phyloP scores from a whole-genome alignment of 2,113 vertebrate genomes.

The Synodontis membranacea region DNA sequence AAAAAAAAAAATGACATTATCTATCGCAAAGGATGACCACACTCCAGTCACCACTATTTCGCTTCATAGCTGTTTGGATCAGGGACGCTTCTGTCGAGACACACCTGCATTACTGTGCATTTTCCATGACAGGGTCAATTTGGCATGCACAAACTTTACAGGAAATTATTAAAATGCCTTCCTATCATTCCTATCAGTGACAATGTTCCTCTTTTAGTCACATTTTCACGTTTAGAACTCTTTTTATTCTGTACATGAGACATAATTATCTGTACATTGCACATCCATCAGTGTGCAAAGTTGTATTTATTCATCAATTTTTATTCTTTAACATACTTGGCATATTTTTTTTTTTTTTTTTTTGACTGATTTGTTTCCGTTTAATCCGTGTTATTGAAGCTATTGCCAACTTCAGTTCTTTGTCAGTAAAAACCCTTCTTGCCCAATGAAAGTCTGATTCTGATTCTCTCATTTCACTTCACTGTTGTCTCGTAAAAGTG shows the following conservation, averaged over 20 bases:
- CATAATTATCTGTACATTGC: background rate
- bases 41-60: background rate
- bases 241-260: background rate
- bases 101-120: background rate
- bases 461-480: background rate
- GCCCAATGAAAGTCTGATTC: background rate
- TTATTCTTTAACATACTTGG: background rate
- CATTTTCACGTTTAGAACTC: background rate
- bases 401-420: background rate
- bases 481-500: background rate
- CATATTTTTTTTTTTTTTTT: background rate
- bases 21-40: background rate
- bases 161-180: background rate
- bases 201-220: background rate
- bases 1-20: background rate
- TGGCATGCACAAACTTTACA: background rate
- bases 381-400: background rate
- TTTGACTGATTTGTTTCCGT: background rate
- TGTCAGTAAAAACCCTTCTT: background rate
- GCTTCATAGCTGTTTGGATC: background rate
- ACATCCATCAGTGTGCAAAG: background rate
- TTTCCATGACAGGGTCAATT: background rate
- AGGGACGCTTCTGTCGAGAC: background rate
- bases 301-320: background rate
- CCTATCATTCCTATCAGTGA: background rate